phyloP scores from a whole-genome alignment of 2,113 vertebrate genomes.

The Vidua chalybeata region DNA sequence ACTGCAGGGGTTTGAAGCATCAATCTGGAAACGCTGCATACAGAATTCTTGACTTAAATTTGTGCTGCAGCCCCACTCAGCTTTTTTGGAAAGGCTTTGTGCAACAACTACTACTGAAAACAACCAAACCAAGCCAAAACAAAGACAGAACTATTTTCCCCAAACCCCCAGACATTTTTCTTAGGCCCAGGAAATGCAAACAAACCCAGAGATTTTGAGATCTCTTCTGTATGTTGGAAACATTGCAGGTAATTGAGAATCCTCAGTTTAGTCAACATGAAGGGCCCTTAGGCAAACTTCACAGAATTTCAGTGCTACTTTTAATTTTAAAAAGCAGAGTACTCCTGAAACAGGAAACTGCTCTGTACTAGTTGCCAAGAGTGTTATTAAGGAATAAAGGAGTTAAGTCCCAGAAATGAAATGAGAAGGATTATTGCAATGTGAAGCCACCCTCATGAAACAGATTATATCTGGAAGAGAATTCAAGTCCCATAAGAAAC shows the following conservation, averaged over 20 bases:
- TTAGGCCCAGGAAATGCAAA: not conserved
- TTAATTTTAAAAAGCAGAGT: not conserved
- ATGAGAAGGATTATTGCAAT: not conserved
- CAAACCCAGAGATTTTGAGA: not conserved
- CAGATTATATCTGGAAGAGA: not conserved
- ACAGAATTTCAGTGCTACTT: not conserved
- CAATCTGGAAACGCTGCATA: not conserved
- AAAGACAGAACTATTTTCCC: not conserved
- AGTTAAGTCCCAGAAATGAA: conserved; percentile 10
- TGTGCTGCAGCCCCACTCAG: not conserved
- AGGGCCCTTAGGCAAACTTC: not conserved
- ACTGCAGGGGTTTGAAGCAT: not conserved
- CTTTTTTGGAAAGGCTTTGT: not conserved
- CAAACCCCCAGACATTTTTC: not conserved
- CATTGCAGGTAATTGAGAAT: not conserved
- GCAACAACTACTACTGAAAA: not conserved
- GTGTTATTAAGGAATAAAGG: not conserved
- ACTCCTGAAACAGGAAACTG: not conserved
- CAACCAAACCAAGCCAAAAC: too few relatives aligned
- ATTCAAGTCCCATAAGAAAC: conserved; percentile 12
- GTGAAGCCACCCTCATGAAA: conserved; percentile 11
- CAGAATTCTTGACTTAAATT: not conserved
- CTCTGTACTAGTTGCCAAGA: not conserved
- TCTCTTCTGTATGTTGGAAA: not conserved
- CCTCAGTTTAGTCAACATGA: not conserved